These are phyloP conservation scores for Fistularia tabacaria DNA, from an alignment of 2,797 vertebrate genomes.

Conservation along the genomic window DNA sequence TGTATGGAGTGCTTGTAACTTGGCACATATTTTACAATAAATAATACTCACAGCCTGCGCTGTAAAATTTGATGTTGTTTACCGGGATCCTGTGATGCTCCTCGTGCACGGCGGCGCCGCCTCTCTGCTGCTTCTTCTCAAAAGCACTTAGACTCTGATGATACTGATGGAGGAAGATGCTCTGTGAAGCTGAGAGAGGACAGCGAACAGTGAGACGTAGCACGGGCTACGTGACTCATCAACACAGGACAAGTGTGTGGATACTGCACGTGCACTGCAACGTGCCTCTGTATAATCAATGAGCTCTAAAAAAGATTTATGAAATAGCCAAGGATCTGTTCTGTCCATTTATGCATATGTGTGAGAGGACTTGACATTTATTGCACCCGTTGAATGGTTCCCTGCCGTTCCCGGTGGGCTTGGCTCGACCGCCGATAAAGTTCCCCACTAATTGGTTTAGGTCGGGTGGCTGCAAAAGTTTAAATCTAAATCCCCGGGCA, in stretches of 20 bases:
- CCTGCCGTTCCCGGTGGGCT: too few relatives aligned
- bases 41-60: slow-evolving; percentile 7
- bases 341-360: background rate
- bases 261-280: slow-evolving; percentile 11
- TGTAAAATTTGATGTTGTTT: background rate
- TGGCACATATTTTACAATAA: slow-evolving; percentile 22
- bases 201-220: slow-evolving; percentile 7
- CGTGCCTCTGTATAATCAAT: background rate
- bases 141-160: slow-evolving; percentile 61
- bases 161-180: slow-evolving; percentile 72
- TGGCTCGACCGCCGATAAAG: too few relatives aligned
- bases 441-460: too few relatives aligned
- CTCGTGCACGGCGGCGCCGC: background rate
- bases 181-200: slow-evolving; percentile 57
- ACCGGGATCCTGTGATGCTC: background rate
- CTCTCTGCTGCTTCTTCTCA: background rate
- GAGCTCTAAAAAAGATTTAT: slow-evolving; percentile 3
- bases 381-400: too few relatives aligned
- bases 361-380: too few relatives aligned
- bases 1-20: background rate
- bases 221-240: background rate
- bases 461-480: too few relatives aligned
- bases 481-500: too few relatives aligned
- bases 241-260: too few relatives aligned
- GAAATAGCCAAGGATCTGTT: background rate